Base-by-base conservation (phyloP, 2,888 invertebrate genomes). In the Campoplex capitator region DNA sequence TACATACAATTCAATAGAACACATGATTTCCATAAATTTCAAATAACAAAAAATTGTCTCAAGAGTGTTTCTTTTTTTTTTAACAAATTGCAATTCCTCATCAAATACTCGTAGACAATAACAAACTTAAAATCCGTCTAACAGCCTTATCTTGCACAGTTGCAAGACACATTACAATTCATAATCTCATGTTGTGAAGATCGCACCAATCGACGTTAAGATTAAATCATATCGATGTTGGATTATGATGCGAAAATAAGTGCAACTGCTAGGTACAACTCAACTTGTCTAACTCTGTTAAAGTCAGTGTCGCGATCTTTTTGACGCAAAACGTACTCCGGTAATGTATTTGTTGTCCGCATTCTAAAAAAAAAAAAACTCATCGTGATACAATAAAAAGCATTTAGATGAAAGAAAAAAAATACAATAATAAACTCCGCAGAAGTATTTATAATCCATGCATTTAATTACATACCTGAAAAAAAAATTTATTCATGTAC, bases 101-200 rank as follows among this genome's bases (percentile, higher is more conserved):
- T 32, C 28, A 71, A 51, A 48, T 32, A 73, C 7, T 54, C 38
- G 56, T 73, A 35, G n/a, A 56, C 73, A 35, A 73, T 73, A 16
- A 16, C 23, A 23, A 16, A 68, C 42, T 42, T 35, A 1, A 23
- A 23, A 58, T 75, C 42, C 48, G 58, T 4, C 42, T 23, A 32
- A 70, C 62, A 35, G n/a, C 35, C 56, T 68, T 82, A 82, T 76
- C 82, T 45, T 18, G 58, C 76, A 48, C 70, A 54, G 76, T 76
- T 82, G 76, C 76, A 48, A 62, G 56, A 58, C 67, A 58, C 48
- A 62, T 82, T 54, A 23, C 38, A 75, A 58, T 58, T 70, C 32
- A 45, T 70, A 76, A 76, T 70, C 68, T 76, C 16, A 18, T 11
- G 45, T 28, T 4, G 58, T n/a, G 32, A 11, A 56, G 18, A 76